These are phyloP conservation scores for Cerastis leucographa DNA, from an alignment of 2,888 invertebrate genomes.

Conservation along the genomic window DNA sequence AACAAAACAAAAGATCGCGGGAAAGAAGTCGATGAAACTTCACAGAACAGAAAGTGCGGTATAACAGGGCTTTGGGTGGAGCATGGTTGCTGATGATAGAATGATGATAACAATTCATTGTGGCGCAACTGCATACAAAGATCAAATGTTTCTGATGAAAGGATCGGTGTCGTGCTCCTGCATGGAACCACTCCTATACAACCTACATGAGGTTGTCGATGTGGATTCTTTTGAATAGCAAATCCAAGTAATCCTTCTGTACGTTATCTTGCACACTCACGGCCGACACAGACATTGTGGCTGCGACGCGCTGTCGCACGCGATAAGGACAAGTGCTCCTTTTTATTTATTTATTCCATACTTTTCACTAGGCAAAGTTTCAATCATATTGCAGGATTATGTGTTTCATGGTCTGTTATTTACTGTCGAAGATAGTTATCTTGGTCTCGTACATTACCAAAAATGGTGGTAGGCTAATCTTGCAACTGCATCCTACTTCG, in stretches of 20 bases:
- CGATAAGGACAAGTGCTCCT: conserved; percentile 66
- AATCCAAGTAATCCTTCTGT: conserved; percentile 32
- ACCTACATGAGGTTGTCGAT: not conserved
- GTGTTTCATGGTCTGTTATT: not conserved
- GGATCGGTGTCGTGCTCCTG: not conserved
- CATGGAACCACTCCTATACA: not conserved
- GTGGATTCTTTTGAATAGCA: not conserved
- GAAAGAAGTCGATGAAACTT: not conserved
- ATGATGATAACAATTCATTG: not conserved
- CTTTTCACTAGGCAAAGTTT: conserved; percentile 14
- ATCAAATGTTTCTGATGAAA: not conserved
- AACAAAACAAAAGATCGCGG: not conserved
- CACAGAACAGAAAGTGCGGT: not conserved
- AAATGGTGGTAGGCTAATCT: not conserved
- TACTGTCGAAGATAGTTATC: conserved; percentile 1
- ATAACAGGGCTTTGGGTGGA: not conserved
- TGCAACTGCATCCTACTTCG: not conserved
- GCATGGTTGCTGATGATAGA: not conserved
- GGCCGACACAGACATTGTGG: conserved; percentile 62
- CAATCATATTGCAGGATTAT: conserved; percentile 16
- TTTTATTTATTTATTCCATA: conserved; percentile 34
- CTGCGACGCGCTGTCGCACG: conserved; percentile 62
- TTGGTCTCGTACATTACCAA: not conserved
- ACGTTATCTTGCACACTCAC: conserved; percentile 4
- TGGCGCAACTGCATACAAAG: not conserved